A percentile compares a stretch with the other conserved stretches of the same genome.
Conservation (phyloP, 2,113 vertebrate genomes). For the Campylomormyrus tamandua region DNA sequence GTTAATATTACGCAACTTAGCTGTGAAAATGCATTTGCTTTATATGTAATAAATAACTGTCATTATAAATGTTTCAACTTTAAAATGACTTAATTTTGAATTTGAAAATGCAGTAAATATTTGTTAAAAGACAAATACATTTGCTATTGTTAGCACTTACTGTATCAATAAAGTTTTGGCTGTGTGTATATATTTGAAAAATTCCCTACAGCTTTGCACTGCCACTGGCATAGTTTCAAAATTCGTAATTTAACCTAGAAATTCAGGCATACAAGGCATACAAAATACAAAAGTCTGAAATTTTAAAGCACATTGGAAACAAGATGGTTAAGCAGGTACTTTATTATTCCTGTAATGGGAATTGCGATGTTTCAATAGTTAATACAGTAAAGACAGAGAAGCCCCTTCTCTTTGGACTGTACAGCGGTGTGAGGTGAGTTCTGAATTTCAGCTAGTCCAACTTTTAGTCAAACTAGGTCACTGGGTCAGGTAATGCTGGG, state of each 20-base stretch:
- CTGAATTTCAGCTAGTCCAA: not conserved
- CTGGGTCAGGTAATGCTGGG: not conserved
- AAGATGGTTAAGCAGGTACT: not conserved
- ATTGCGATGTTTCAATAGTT: not conserved
- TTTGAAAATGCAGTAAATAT: not conserved
- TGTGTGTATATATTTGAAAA: not conserved
- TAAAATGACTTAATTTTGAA: not conserved
- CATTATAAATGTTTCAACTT: not conserved
- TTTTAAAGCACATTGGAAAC: not conserved
- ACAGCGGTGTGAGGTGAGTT: not conserved
- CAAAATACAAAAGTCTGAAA: not conserved
- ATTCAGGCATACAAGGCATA: no score
- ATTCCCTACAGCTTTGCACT: not conserved
- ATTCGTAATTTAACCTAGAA: not conserved
- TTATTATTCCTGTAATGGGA: not conserved
- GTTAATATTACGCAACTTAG: not conserved
- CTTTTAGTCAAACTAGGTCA: not conserved
- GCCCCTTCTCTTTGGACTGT: not conserved
- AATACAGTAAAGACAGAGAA: not conserved
- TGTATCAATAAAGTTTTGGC: not conserved
- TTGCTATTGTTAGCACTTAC: not conserved
- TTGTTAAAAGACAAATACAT: not conserved
- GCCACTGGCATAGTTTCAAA: not conserved
- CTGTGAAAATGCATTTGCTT: not conserved
- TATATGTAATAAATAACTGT: not conserved